phyloP scores from a whole-genome alignment of 2,888 invertebrate species.

The Drosophila kokeensis region DNA sequence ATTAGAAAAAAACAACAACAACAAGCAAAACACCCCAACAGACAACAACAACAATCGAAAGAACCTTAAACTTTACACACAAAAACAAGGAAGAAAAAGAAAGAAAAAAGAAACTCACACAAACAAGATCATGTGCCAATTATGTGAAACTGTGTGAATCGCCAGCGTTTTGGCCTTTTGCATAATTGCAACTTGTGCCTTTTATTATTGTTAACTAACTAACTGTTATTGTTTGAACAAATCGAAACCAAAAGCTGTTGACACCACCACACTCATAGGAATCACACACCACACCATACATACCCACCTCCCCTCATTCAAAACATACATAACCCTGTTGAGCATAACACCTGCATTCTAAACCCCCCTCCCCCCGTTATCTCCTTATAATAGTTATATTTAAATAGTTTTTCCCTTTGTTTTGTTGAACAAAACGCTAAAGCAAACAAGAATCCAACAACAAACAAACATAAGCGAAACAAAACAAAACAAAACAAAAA shows the following conservation, averaged over 20 bases:
- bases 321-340: conserved; percentile 18
- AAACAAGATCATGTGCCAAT: conserved; percentile 63
- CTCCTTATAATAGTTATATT: conserved; percentile 71
- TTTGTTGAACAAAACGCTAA: conserved; percentile 74
- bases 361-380: conserved; percentile 7
- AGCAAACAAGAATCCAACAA: conserved; percentile 35
- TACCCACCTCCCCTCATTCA: conserved; percentile 28
- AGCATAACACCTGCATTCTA: conserved; percentile 25
- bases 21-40: conserved; percentile 10
- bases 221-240: conserved; percentile 75
- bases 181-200: conserved; percentile 78
- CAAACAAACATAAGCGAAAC: conserved; percentile 42
- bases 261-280: conserved; percentile 46
- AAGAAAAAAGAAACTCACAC: conserved; percentile 47
- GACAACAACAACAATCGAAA: conserved; percentile 31
- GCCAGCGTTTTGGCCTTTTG: conserved; percentile 78
- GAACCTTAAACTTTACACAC: conserved; percentile 17
- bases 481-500: conserved; percentile 49
- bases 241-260: conserved; percentile 78
- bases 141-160: conserved; percentile 69
- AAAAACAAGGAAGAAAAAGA: conserved; percentile 12
- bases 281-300: conserved; percentile 24
- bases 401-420: conserved; percentile 76
- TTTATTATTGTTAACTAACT: conserved; percentile 78
- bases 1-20: conserved; percentile 39